A percentile compares a stretch with the other conserved stretches of the same genome.
These are phyloP conservation scores for Bradypodion ventrale DNA, from an alignment of 2,797 vertebrate species.

Conservation along the genomic window DNA sequence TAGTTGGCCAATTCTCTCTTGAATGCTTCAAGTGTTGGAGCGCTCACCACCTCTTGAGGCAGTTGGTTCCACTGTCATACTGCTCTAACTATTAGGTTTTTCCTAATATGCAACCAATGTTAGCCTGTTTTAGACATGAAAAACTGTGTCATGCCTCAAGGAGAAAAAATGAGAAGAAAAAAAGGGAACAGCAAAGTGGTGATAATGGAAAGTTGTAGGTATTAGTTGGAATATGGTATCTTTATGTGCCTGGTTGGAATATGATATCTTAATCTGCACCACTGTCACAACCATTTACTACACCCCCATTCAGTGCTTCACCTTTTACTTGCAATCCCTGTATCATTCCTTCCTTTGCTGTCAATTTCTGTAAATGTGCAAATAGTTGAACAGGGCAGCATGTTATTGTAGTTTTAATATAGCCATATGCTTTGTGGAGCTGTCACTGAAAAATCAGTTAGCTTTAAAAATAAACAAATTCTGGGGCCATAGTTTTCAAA, in stretches of 20 bases:
- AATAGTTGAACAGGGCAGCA: not conserved
- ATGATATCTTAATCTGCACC: not conserved
- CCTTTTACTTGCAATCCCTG: not conserved
- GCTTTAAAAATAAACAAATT: not conserved
- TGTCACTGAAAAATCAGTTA: too few relatives aligned
- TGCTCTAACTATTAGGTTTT: too few relatives aligned
- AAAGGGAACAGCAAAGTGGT: not conserved
- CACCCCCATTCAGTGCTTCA: not conserved
- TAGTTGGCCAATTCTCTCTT: too few relatives aligned
- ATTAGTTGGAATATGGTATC: slow-evolving; percentile 3
- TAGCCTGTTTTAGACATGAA: too few relatives aligned
- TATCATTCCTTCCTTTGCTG: too few relatives aligned
- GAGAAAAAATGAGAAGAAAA: not conserved
- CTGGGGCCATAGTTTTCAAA: not conserved
- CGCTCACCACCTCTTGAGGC: too few relatives aligned
- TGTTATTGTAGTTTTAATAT: not conserved
- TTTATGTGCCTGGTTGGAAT: slow-evolving; percentile 15
- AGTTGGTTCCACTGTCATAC: too few relatives aligned
- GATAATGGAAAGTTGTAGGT: not conserved
- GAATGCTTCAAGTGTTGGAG: too few relatives aligned
- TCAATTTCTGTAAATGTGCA: not conserved
- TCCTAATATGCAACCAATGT: too few relatives aligned
- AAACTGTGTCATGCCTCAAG: not conserved
- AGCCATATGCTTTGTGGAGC: not conserved
- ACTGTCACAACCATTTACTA: not conserved